Evolutionary conservation across 2,888 invertebrate species (phyloP).

Genomic region (Boloria selene): DNA sequence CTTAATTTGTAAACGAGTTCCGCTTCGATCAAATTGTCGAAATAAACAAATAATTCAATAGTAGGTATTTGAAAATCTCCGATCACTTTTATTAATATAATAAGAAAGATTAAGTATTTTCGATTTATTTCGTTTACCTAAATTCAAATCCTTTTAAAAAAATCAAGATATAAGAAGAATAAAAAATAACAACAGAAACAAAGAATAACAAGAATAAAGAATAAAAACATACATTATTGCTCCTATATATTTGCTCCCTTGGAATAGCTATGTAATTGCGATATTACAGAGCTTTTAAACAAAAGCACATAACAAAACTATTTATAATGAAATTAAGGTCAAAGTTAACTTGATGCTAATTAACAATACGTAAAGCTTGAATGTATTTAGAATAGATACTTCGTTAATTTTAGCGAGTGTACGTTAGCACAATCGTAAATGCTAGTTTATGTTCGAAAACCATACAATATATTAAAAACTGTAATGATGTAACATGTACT

Average conservation of each 20-base stretch:
- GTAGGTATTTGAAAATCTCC: not conserved
- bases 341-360: slow-evolving; percentile 15
- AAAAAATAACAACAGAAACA: too few species aligned
- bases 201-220: too few species aligned
- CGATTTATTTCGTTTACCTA: too few species aligned
- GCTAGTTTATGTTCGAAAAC: slow-evolving; percentile 9
- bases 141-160: too few species aligned
- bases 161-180: too few species aligned
- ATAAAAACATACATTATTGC: too few species aligned
- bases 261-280: too few species aligned
- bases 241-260: too few species aligned
- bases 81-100: too few species aligned
- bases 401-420: slow-evolving; percentile 13
- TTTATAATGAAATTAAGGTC: not conserved
- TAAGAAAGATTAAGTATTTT: too few species aligned
- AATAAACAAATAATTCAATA: not conserved
- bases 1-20: slow-evolving; percentile 4
- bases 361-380: slow-evolving; percentile 22
- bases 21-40: not conserved
- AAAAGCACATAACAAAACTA: too few species aligned
- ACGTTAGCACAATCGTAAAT: slow-evolving; percentile 26
- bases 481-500: not conserved
- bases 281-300: too few species aligned
- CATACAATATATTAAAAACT: not conserved
- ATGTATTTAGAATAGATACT: slow-evolving; percentile 11